Base-by-base conservation (phyloP, 2,888 invertebrate species). In the Drosophila atroscutellata region DNA sequence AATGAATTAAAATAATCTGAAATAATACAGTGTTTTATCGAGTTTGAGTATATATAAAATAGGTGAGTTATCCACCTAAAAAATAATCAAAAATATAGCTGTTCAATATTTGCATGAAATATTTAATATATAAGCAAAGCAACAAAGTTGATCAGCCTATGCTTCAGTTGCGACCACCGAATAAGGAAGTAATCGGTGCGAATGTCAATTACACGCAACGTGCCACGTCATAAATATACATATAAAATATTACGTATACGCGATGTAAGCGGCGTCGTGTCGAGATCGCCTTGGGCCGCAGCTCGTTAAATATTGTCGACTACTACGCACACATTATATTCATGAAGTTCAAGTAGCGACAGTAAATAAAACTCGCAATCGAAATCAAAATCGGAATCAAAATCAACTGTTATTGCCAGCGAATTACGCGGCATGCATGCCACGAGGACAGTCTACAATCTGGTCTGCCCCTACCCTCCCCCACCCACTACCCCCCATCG, bases 151-250 rank as follows among this genome's bases (percentile, higher is more conserved):
- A 42, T 24, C 42, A 18, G n/a, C 6, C 39, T 37, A 57, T 77
- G 65, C 66, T 61, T 66, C 65, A 70, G 34, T 57, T 49, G 65
- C 54, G 60, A 61, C 59, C 54, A 50, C 80, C 77, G 72, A 81
- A 87, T 81, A 83, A 77, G 86, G 86, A 86, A 86, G 86, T 87
- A 87, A 81, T 80, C 72, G 68, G 50, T 66, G 52, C 52, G 77
- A 89, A 84, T 86, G 84, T 76, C 89, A 89, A 84, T 86, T 89
- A 86, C 89, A 86, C 75, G 77, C 77, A 76, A 71, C 49, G 59
- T 57, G 57, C 42, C 56, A 63, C 74, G 69, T 75, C 76, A 81
- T 73, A 76, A 75, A 71, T 32, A 6, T 7, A 49, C 26, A 72
- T 65, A 60, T 75, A 63, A 67, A 65, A 66, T 63, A 88, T 75